Evolutionary conservation across 2,113 vertebrate species (phyloP), one percentile per base, ranked within the genome.

Genomic region (crab-eating macaque (Macaca fascicularis)): DNA sequence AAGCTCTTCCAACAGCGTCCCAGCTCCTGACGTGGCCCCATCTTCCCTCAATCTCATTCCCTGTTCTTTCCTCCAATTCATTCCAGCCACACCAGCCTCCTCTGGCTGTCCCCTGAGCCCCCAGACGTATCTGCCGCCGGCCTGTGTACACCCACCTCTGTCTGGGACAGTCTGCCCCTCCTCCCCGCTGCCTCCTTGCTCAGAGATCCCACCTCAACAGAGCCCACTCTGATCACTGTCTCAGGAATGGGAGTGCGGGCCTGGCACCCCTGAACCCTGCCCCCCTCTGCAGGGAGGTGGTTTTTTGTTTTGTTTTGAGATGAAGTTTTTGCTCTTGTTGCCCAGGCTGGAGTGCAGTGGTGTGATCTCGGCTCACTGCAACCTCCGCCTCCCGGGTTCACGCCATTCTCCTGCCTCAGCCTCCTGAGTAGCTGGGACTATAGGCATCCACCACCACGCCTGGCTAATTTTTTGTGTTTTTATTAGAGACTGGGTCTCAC

Each of bases 1-100:
- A 55, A 57, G 45, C 4, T n/a, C n/a, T 20, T 19, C 3, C 13
- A 64, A 6, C 61, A 64, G 25, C 35, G 25, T 61, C 55, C 40
- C 0, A 0, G 5, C 32, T 35, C 4, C 72, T 25, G 40, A 81
- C 0, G 6, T 32, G 6, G 7, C 38, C 30, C 19, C 32, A 2
- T 27, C 19, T 40, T 9, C 22, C 70, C 48, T 4, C 2, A 10
- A 32, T 5, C 30, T 35, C 0, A 27, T 55, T 75, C 32, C 3
- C 57, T 43, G 14, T 20, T 30, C 78, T 69, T 64, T 43, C 57
- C 5, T 8, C n/a, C 23, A 27, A 6, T 8, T 11, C 30, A 16
- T 32, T 43, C 75, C 10, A 0, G 11, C 69, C 48, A 35, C 9
- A 16, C 19, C 5, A 13, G 52, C 23, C 22, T 8, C 64, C 67